phyloP scores from a whole-genome alignment of 2,797 vertebrate species.

The Ataeniobius toweri region DNA sequence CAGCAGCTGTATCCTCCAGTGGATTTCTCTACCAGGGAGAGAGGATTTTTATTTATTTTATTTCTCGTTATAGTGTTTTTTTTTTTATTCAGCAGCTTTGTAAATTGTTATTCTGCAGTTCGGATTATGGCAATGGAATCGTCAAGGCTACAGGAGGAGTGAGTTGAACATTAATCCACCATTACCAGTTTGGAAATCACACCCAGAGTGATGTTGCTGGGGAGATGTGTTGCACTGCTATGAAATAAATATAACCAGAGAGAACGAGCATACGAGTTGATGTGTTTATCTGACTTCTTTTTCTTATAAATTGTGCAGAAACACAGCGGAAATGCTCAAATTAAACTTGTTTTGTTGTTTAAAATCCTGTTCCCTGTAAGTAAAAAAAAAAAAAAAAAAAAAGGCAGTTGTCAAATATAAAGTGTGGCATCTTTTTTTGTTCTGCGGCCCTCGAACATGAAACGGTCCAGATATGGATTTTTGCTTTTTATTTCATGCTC shows the following conservation, averaged over 20 bases:
- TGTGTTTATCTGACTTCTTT: constrained; percentile 4
- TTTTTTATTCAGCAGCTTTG: constrained; percentile 7
- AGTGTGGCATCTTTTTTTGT: not conserved
- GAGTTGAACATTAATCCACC: constrained; percentile 45
- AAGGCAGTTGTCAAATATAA: not conserved
- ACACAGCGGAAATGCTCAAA: not conserved
- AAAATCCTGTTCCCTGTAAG: not conserved
- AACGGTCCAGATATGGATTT: not conserved
- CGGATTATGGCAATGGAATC: constrained; percentile 35
- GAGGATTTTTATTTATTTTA: not conserved
- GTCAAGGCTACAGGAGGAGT: constrained; percentile 39
- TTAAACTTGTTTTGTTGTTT: not conserved
- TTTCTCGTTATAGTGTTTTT: not conserved
- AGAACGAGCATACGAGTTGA: constrained; percentile 6
- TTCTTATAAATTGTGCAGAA: not conserved
- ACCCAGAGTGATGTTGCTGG: constrained; percentile 26
- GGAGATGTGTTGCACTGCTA: not conserved
- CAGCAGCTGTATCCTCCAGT: constrained; percentile 15
- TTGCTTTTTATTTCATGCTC: constrained; percentile 26
- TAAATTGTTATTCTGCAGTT: constrained; percentile 31
- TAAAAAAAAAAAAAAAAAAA: not conserved
- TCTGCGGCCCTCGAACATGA: constrained; percentile 12
- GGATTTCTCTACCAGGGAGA: constrained; percentile 13
- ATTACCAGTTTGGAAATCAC: constrained; percentile 48
- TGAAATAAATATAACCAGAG: constrained; percentile 21